Conservation (phyloP, 2,888 invertebrate species). For the Saturnia japonica region DNA sequence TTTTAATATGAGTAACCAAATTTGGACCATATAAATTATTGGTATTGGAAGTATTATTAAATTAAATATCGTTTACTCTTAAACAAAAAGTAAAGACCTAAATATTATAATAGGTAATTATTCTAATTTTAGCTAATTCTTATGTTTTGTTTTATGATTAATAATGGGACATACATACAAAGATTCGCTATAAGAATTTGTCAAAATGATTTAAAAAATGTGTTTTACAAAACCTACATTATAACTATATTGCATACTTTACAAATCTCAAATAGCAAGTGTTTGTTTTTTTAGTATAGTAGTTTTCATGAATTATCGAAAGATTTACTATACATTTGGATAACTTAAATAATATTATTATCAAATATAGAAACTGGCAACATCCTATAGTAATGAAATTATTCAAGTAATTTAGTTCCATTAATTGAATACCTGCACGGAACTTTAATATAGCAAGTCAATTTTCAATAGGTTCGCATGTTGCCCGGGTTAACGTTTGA, state of each 20-base stretch:
- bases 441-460: slow-evolving; percentile 46
- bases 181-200: neutral
- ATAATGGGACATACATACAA: neutral
- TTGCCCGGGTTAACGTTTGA: slow-evolving; percentile 37
- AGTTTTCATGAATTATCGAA: neutral
- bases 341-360: neutral
- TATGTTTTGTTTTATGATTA: neutral
- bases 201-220: neutral
- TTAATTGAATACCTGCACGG: slow-evolving; percentile 29
- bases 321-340: neutral
- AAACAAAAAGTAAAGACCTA: neutral
- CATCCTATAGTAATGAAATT: neutral
- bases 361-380: neutral
- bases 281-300: neutral
- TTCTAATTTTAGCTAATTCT: neutral
- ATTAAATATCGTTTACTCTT: neutral
- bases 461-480: slow-evolving; percentile 58
- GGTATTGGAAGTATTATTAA: neutral
- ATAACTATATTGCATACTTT: neutral
- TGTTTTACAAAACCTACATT: neutral
- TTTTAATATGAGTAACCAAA: neutral
- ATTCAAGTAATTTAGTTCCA: slow-evolving; percentile 29
- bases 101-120: neutral
- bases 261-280: neutral
- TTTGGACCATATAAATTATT: neutral